phyloP scores from a whole-genome alignment of 2,888 invertebrate species.

The Lycaena phlaeas region DNA sequence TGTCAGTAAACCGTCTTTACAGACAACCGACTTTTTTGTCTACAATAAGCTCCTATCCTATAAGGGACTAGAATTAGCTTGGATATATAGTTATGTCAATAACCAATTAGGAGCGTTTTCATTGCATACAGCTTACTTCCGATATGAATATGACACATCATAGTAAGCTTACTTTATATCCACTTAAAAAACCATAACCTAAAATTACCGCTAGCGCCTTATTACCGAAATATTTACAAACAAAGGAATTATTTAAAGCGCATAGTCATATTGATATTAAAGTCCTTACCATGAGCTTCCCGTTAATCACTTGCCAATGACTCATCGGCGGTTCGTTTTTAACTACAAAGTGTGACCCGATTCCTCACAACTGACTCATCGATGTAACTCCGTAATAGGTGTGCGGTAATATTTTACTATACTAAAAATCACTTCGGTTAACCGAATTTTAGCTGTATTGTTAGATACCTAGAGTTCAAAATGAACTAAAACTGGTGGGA shows the following conservation, averaged over 20 bases:
- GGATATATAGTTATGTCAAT: no score
- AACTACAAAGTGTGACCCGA: constrained; percentile 8
- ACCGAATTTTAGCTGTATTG: background rate
- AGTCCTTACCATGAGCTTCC: background rate
- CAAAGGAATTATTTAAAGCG: constrained; percentile 2
- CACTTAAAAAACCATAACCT: background rate
- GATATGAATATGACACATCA: no score
- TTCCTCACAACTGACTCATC: constrained; percentile 4
- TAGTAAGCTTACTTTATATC: no score
- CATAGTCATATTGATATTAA: constrained; percentile 1
- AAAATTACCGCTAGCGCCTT: background rate
- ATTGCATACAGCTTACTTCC: no score
- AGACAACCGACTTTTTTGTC: no score
- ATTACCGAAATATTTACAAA: constrained; percentile 7
- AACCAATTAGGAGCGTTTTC: no score
- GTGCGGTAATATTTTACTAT: constrained; percentile 3
- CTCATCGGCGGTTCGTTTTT: constrained; percentile 10
- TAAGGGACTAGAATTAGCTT: no score
- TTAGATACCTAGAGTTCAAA: background rate
- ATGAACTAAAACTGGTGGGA: background rate
- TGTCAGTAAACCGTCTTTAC: no score
- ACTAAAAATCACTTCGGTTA: background rate
- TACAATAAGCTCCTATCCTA: no score
- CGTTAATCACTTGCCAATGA: constrained; percentile 9
- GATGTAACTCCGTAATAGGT: background rate